Evolutionary conservation across 2,797 vertebrate genomes (phyloP).

Genomic region (Sciurus vulgaris): DNA sequence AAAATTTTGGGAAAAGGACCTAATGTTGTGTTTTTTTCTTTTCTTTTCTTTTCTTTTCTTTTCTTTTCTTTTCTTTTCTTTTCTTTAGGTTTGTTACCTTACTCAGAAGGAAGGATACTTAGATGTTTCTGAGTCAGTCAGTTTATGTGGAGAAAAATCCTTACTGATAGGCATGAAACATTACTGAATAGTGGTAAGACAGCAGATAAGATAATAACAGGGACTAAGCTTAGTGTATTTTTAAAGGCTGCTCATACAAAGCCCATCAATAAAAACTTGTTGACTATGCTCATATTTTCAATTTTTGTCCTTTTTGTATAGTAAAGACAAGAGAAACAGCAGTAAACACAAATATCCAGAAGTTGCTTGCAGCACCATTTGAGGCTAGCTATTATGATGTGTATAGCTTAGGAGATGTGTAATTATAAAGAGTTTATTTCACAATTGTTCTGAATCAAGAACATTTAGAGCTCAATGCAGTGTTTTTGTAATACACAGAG

Average conservation of each 20-base stretch:
- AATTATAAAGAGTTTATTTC: conserved; percentile 79
- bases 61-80: background rate
- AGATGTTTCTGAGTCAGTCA: background rate
- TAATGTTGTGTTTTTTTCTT: background rate
- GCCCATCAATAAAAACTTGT: conserved; percentile 27
- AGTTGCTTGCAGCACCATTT: conserved; percentile 63
- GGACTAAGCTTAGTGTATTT: background rate
- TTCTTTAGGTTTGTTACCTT: background rate
- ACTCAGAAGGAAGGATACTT: background rate
- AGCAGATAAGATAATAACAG: background rate
- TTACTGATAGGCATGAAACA: background rate
- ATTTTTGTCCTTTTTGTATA: conserved; percentile 70
- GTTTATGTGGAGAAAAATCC: background rate
- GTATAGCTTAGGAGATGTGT: conserved; percentile 78
- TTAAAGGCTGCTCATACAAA: background rate
- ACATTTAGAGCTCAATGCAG: conserved; percentile 76
- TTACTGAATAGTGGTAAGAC: background rate
- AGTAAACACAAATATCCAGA: conserved; percentile 27
- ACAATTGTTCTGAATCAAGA: conserved; percentile 74
- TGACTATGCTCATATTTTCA: conserved; percentile 64
- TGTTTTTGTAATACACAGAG: conserved; percentile 73
- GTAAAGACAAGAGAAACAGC: conserved; percentile 44
- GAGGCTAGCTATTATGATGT: conserved; percentile 57
- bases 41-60: background rate
- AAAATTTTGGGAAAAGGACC: background rate